Evolutionary conservation across 2,888 invertebrate species (phyloP), one percentile per base, ranked within the genome.

Genomic region (Heliconius hortense): DNA sequence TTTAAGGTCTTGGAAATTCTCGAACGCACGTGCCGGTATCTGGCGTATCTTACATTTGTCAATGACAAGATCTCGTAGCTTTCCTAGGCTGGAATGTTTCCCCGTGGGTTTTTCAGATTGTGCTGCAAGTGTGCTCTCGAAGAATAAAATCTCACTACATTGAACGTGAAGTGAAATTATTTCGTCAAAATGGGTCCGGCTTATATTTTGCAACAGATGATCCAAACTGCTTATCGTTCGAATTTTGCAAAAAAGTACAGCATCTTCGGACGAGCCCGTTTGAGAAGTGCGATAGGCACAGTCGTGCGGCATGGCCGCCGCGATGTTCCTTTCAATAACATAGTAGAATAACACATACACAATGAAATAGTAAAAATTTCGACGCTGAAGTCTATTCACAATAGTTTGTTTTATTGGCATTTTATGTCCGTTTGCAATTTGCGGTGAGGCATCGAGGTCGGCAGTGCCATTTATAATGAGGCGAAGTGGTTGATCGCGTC

Each of bases 11-110:
- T 95, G 95, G 80, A 97, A 94, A 80, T 95, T 95, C 74, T 95
- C 92, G 84, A 97, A 95, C 75, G 96, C 96, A 67, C 95, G 95
- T 75, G 95, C 94, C 66, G 97, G 96, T 81, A 97, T 94, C 86
- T 95, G 95, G n/a, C 96, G 95, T 84, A 97, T 95, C 90, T 97
- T 97, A 89, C 97, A 97, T 87, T 95, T 96, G 83, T 96, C 96
- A 81, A 97, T 94, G 92, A 95, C 82, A 92, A 95, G 86, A 95
- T 96, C 94, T 94, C 96, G 90, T 95, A 97, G 86, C 94, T 96
- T 89, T 94, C 96, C 88, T 78, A 97, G 90, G 79, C 94, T 94
- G 56, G 94, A 92, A 79, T 96, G 90, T 87, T 96, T 96, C 39
- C 88, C 90, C 74, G 92, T 73, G 75, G 87, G 74, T 82, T 92